phyloP scores from a whole-genome alignment of 2,797 vertebrate species.

The Crocidura indochinensis region DNA sequence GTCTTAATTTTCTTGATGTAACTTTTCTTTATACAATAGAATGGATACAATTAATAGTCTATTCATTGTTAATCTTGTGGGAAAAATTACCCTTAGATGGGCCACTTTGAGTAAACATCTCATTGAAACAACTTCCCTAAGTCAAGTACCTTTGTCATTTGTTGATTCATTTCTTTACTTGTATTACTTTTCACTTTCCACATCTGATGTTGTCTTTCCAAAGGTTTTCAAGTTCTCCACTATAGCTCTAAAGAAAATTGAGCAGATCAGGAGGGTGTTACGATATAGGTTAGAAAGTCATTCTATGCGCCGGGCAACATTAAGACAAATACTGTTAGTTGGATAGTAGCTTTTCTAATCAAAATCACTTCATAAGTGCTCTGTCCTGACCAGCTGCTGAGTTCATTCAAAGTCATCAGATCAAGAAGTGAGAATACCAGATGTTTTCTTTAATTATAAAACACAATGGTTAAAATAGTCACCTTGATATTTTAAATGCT shows the following conservation, averaged over 20 bases:
- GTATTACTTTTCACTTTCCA: neutral
- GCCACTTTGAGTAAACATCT: neutral
- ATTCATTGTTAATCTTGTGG: neutral
- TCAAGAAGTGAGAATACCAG: neutral
- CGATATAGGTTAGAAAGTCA: neutral
- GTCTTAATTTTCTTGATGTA: neutral
- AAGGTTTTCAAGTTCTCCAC: neutral
- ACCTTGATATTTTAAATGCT: neutral
- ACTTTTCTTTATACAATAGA: neutral
- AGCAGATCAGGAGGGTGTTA: neutral
- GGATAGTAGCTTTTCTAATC: neutral
- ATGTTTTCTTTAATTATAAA: neutral
- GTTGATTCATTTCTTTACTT: neutral
- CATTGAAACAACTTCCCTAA: accelerated
- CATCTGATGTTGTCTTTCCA: neutral
- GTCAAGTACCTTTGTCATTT: neutral
- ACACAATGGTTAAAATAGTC: neutral
- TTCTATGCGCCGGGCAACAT: neutral
- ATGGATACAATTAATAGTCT: neutral
- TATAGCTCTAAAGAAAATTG: neutral
- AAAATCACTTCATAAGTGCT: neutral
- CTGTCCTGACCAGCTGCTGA: neutral
- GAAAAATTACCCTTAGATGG: neutral
- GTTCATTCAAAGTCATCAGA: neutral
- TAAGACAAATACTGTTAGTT: neutral